phyloP scores from a whole-genome alignment of 2,888 invertebrate genomes.

The Drosophila algonquin region DNA sequence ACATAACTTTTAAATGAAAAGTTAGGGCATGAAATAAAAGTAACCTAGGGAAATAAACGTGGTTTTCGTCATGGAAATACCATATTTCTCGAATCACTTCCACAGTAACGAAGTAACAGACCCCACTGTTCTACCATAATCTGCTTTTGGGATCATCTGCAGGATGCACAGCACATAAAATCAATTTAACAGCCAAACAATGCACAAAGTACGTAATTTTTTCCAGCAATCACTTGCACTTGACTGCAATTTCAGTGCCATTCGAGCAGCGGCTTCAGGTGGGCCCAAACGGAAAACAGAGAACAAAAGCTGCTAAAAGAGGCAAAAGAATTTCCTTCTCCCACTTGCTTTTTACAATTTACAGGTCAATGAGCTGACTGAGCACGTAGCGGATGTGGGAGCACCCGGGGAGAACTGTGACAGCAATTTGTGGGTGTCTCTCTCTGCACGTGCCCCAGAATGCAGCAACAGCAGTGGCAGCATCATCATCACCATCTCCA shows the following conservation, averaged over 20 bases:
- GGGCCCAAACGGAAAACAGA: slow-evolving; percentile 2
- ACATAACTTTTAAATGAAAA: neutral
- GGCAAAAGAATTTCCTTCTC: slow-evolving; percentile 10
- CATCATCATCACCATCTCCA: slow-evolving; percentile 16
- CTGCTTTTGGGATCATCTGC: slow-evolving; percentile 5
- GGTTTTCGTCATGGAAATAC: neutral
- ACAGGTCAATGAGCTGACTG: slow-evolving; percentile 47
- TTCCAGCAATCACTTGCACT: slow-evolving; percentile 50
- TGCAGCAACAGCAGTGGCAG: slow-evolving; percentile 9
- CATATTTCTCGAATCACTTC: neutral
- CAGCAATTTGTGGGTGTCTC: slow-evolving; percentile 45
- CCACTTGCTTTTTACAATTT: slow-evolving; percentile 10
- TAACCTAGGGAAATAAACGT: neutral
- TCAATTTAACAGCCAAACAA: slow-evolving; percentile 43
- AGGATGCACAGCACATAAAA: slow-evolving; percentile 26
- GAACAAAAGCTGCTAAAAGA: slow-evolving; percentile 17
- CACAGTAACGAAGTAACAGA: neutral
- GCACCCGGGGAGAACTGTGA: slow-evolving; percentile 9
- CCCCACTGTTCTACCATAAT: neutral
- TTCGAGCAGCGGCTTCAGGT: slow-evolving; percentile 34
- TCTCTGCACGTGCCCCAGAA: slow-evolving; percentile 18
- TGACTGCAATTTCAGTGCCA: slow-evolving; percentile 39
- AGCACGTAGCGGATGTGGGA: slow-evolving; percentile 6
- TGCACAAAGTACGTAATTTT: slow-evolving; percentile 43
- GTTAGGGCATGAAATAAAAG: neutral